Conservation (phyloP, 2,113 vertebrate species). For the Sinocyclocheilus rhinocerous region DNA sequence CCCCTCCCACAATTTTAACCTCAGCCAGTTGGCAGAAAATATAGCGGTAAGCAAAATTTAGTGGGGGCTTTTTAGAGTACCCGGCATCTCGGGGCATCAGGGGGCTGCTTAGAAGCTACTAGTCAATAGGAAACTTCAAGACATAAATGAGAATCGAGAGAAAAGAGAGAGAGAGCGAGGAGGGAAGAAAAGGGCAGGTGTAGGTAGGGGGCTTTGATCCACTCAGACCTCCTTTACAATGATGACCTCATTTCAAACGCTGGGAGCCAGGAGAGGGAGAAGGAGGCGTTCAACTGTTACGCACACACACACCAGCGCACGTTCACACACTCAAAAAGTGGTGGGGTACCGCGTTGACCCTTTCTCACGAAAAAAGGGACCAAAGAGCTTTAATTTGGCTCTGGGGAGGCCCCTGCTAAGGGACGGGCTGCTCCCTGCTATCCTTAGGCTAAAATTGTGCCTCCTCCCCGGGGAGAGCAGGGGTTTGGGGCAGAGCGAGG, state of each 20-base stretch:
- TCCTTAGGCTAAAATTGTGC: constrained; percentile 51
- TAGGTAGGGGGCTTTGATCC: constrained; percentile 79
- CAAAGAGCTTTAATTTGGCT: constrained; percentile 78
- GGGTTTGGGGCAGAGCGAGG: constrained; percentile 52
- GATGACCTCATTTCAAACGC: constrained; percentile 87
- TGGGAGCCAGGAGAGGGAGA: constrained; percentile 66
- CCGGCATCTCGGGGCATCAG: constrained; percentile 50
- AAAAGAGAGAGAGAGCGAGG: constrained; percentile 64
- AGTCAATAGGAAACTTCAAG: constrained; percentile 60
- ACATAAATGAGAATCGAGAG: constrained; percentile 65
- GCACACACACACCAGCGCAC: constrained; percentile 43
- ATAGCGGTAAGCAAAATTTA: constrained; percentile 58
- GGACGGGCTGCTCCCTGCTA: constrained; percentile 40
- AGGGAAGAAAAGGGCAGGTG: constrained; percentile 77
- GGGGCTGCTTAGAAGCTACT: constrained; percentile 59
- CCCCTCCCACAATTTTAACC: constrained; percentile 44
- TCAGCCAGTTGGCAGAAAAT: constrained; percentile 50
- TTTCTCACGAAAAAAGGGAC: constrained; percentile 46
- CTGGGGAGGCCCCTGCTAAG: constrained; percentile 66
- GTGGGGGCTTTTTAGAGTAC: constrained; percentile 53
- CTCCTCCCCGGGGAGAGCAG: constrained; percentile 61
- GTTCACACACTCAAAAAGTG: constrained; percentile 49
- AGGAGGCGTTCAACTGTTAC: constrained; percentile 65
- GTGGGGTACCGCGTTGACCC: constrained; percentile 56
- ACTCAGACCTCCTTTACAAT: constrained; percentile 75